phyloP scores from a whole-genome alignment of 2,888 invertebrate species.

The Syritta pipiens region DNA sequence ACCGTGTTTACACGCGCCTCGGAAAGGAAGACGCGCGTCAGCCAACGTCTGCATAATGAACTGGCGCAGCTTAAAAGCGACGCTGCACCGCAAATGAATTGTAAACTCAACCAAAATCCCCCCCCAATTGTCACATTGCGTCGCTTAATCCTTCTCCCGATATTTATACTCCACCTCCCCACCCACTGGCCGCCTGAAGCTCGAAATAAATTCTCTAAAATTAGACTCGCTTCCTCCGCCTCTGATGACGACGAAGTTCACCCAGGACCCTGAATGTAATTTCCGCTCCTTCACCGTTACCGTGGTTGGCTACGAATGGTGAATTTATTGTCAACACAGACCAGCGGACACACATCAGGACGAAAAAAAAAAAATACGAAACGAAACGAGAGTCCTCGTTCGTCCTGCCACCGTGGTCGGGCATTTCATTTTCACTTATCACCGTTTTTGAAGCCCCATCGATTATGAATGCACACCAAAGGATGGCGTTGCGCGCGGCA shows the following conservation, averaged over 20 bases:
- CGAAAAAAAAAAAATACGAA: not conserved
- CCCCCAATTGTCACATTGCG: constrained; percentile 21
- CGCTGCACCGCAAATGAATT: constrained; percentile 46
- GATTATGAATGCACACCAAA: constrained; percentile 50
- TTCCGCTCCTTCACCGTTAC: constrained; percentile 13
- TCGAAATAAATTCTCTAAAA: constrained; percentile 45
- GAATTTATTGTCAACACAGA: constrained; percentile 31
- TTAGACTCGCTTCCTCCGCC: too few relatives aligned
- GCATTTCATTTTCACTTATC: constrained; percentile 34
- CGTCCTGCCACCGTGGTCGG: not conserved
- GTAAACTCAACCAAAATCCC: constrained; percentile 13
- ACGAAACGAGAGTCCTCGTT: not conserved
- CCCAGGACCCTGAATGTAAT: constrained; percentile 23
- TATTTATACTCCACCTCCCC: not conserved
- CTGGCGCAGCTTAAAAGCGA: constrained; percentile 6
- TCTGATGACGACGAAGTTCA: constrained; percentile 39
- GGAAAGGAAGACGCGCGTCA: too few relatives aligned
- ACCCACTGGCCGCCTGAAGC: not conserved
- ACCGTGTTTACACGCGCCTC: not conserved
- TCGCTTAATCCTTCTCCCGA: constrained; percentile 3
- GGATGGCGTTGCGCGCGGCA: constrained; percentile 20
- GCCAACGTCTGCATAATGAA: constrained; percentile 28
- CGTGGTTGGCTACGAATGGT: constrained; percentile 10
- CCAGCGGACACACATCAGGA: constrained; percentile 21
- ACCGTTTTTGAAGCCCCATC: constrained; percentile 26